Evolutionary conservation across 1,140 invertebrate genomes (phyloP).

Genomic region (Euglossa dilemma): DNA sequence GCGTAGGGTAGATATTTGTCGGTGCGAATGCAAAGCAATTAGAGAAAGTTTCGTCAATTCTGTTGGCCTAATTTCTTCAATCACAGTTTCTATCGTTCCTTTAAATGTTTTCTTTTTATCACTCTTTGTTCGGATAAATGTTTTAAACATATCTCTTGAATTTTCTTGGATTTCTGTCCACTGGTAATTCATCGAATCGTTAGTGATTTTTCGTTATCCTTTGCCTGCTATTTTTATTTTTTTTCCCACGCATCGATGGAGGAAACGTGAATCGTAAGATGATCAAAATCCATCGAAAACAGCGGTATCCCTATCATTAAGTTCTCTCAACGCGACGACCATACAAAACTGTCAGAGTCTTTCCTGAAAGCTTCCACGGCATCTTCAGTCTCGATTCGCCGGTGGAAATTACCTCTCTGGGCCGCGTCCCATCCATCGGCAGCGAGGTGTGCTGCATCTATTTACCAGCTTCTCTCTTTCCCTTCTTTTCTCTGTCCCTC

Average conservation of each 20-base stretch:
- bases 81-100: too few relatives aligned
- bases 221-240: background rate
- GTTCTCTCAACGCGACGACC: background rate
- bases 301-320: background rate
- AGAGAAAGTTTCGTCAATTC: background rate
- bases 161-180: too few relatives aligned
- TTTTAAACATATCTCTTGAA: too few relatives aligned
- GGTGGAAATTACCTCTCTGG: conserved; percentile 46
- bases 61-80: background rate
- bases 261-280: background rate
- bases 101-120: too few relatives aligned
- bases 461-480: conserved; percentile 65
- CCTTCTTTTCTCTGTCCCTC: conserved; percentile 59
- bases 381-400: conserved; percentile 33
- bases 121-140: too few relatives aligned
- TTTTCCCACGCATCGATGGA: background rate
- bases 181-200: too few relatives aligned
- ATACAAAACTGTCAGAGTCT: background rate
- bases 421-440: conserved; percentile 40
- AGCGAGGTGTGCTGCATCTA: conserved; percentile 32
- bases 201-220: too few relatives aligned
- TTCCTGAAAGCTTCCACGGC: conserved; percentile 25
- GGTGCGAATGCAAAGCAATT: too few relatives aligned
- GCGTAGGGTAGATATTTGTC: too few relatives aligned
- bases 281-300: background rate